These are phyloP conservation scores for Phodopus roborovskii DNA, from an alignment of 2,113 vertebrate genomes.

Conservation along the genomic window DNA sequence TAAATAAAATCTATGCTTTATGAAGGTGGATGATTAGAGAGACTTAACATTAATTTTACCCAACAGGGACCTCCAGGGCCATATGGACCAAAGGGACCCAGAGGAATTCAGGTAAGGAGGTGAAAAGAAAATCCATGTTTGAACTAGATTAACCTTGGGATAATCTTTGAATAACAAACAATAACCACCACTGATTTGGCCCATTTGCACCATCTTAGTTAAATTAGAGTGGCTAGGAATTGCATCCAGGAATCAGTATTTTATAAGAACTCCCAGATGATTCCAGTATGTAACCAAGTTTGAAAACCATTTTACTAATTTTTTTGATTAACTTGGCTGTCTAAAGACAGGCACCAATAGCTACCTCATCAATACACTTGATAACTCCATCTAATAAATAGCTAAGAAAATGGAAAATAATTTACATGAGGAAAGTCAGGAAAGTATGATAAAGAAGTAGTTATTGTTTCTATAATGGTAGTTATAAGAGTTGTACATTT, in stretches of 20 bases:
- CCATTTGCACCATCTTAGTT: neutral
- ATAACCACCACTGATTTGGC: neutral
- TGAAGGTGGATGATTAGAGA: constrained; percentile 28
- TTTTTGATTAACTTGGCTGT: neutral
- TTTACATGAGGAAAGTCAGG: neutral
- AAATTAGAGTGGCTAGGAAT: neutral
- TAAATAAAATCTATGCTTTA: neutral
- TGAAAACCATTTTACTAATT: neutral
- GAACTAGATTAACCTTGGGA: neutral
- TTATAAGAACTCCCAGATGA: neutral
- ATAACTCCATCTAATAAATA: neutral
- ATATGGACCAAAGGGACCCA: constrained; percentile 86
- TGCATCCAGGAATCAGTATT: neutral
- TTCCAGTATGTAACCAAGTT: neutral
- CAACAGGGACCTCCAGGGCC: constrained; percentile 77
- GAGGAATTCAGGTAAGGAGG: constrained; percentile 88
- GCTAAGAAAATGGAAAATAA: neutral
- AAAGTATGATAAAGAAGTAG: neutral
- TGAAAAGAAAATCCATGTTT: constrained; percentile 22
- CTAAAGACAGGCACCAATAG: neutral
- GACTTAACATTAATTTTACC: constrained; percentile 60
- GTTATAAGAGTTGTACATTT: neutral
- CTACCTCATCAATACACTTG: neutral
- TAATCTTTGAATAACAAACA: neutral
- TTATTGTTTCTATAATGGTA: neutral